Conservation (phyloP, 2,888 invertebrate genomes). For the Strigamia transsilvanica region DNA sequence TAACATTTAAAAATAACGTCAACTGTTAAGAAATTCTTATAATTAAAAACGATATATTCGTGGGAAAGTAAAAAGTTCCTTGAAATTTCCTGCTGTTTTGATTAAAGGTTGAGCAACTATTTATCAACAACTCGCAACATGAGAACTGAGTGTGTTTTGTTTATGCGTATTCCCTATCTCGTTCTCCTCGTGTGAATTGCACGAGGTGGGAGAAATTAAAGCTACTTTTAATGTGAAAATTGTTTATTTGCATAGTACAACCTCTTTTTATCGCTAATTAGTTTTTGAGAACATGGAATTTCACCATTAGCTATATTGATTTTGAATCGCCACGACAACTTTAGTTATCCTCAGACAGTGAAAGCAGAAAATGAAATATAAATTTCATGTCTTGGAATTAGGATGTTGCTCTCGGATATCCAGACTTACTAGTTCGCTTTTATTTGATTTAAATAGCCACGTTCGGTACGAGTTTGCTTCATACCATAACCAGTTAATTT, state of each 20-base stretch:
- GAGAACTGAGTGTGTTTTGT: slow-evolving; percentile 41
- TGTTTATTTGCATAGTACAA: not conserved
- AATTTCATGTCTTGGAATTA: too few species aligned
- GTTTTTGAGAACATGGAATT: not conserved
- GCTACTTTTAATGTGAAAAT: slow-evolving; percentile 4
- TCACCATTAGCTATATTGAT: not conserved
- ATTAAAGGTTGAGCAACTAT: slow-evolving; percentile 42
- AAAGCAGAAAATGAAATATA: too few species aligned
- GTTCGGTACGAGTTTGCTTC: too few species aligned
- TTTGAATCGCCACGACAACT: not conserved
- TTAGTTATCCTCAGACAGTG: not conserved
- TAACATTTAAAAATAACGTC: not conserved
- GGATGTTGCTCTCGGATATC: too few species aligned
- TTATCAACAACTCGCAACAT: slow-evolving; percentile 30
- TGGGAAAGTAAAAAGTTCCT: slow-evolving; percentile 1
- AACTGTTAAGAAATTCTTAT: not conserved
- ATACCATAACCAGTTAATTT: too few species aligned
- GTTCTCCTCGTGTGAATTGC: slow-evolving; percentile 33
- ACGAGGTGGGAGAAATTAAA: slow-evolving; percentile 47
- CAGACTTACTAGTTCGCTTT: too few species aligned
- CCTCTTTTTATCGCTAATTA: not conserved
- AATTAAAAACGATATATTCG: slow-evolving; percentile 5
- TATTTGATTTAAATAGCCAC: too few species aligned
- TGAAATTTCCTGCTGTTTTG: slow-evolving; percentile 41
- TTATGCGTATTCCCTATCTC: not conserved